Conservation (phyloP, 2,888 invertebrate species). For the Macrophya alboannulata region DNA sequence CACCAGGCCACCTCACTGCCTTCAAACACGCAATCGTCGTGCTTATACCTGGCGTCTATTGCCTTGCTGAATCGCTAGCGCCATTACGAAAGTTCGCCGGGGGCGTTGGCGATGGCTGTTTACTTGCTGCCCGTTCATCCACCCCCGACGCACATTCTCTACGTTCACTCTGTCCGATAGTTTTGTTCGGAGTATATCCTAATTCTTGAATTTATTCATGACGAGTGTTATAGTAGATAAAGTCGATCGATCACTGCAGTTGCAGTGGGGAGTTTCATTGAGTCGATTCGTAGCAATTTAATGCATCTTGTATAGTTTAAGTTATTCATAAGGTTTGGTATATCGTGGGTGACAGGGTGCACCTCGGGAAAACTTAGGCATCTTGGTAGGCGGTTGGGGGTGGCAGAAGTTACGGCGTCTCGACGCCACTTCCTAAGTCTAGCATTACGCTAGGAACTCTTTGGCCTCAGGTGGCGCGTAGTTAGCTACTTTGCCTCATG, state of each 20-base stretch:
- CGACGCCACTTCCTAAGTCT: conserved; percentile 76
- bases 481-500: conserved; percentile 71
- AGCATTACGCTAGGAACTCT: conserved; percentile 65
- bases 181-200: not conserved
- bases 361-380: conserved; percentile 51
- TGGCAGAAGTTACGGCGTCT: conserved; percentile 78
- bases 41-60: conserved; percentile 59
- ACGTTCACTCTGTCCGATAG: not conserved
- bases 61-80: conserved; percentile 73
- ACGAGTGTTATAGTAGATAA: not conserved
- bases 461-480: conserved; percentile 69
- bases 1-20: conserved; percentile 70
- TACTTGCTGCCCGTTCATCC: conserved; percentile 70
- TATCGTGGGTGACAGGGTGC: conserved; percentile 28
- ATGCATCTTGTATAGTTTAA: not conserved
- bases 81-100: conserved; percentile 75
- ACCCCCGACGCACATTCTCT: not conserved
- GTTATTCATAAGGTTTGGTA: conserved; percentile 12
- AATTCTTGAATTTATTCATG: not conserved
- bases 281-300: not conserved
- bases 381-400: conserved; percentile 63
- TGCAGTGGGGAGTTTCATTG: not conserved
- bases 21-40: conserved; percentile 77
- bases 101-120: conserved; percentile 77
- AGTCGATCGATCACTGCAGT: not conserved